Evolutionary conservation across 2,113 vertebrate genomes (phyloP).

Genomic region (Oreochromis tanganicae): DNA sequence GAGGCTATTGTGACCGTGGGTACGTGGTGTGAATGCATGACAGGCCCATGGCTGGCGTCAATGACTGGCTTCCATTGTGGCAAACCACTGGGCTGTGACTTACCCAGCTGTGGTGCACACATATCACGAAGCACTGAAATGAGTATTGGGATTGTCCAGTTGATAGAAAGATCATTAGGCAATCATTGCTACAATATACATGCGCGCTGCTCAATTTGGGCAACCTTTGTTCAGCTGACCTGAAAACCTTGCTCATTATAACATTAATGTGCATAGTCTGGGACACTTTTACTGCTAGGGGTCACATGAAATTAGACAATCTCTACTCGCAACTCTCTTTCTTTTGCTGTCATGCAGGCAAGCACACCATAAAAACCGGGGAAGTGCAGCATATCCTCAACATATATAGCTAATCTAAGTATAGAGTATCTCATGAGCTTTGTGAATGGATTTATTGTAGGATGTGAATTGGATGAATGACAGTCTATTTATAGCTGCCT

Average conservation of each 20-base stretch:
- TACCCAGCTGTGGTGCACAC: constrained; percentile 61
- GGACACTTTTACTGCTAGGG: not conserved
- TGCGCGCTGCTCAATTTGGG: not conserved
- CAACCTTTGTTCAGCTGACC: not conserved
- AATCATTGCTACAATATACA: not conserved
- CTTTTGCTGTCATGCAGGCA: not conserved
- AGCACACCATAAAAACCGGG: not conserved
- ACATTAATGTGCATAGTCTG: not conserved
- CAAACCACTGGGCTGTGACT: constrained; percentile 54
- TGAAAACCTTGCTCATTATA: not conserved
- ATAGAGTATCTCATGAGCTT: not conserved
- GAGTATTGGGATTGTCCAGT: constrained; percentile 18
- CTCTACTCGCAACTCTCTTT: not conserved
- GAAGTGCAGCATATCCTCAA: not conserved
- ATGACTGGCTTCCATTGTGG: constrained; percentile 59
- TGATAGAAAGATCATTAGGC: constrained; percentile 47
- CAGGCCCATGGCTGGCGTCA: constrained; percentile 3
- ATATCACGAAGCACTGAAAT: constrained; percentile 33
- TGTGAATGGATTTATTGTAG: constrained; percentile 34
- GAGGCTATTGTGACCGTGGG: constrained; percentile 50
- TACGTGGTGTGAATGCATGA: constrained; percentile 63
- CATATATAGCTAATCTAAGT: not conserved
- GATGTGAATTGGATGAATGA: not conserved
- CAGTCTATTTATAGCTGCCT: constrained; percentile 42
- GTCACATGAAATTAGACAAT: not conserved